Conservation (phyloP, 2,797 vertebrate species). For the Lepidocolaptes lacrymiger region DNA sequence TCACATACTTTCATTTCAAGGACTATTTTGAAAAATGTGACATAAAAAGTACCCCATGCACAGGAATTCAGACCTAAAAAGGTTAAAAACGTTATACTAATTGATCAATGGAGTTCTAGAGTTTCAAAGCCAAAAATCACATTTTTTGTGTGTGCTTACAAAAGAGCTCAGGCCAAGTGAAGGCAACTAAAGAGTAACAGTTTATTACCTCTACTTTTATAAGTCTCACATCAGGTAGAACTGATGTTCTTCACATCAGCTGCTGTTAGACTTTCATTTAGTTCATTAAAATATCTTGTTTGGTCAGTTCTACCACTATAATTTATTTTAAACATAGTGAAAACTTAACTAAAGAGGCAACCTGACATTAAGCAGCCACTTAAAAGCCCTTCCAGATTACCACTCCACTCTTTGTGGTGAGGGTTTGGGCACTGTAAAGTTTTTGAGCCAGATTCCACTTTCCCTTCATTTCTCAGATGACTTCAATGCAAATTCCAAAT, state of each 20-base stretch:
- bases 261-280: slow-evolving; percentile 25
- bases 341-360: slow-evolving; percentile 65
- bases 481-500: slow-evolving; percentile 42
- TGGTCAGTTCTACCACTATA: slow-evolving; percentile 68
- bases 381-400: slow-evolving; percentile 62
- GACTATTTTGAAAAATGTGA: neutral
- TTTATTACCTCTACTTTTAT: neutral
- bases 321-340: slow-evolving; percentile 67
- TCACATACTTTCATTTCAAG: neutral
- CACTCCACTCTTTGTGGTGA: slow-evolving; percentile 50
- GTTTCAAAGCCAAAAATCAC: neutral
- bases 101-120: neutral
- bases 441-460: slow-evolving; percentile 51
- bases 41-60: neutral
- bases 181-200: neutral
- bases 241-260: neutral
- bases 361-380: slow-evolving; percentile 63
- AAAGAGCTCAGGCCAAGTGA: neutral
- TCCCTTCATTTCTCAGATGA: slow-evolving; percentile 41
- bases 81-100: neutral
- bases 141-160: neutral
- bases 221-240: neutral
- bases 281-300: slow-evolving; percentile 67
- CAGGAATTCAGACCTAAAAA: neutral
- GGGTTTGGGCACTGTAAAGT: slow-evolving; percentile 39